Conservation (phyloP, 2,797 vertebrate species). For the Stomatorhinus walkeri region DNA sequence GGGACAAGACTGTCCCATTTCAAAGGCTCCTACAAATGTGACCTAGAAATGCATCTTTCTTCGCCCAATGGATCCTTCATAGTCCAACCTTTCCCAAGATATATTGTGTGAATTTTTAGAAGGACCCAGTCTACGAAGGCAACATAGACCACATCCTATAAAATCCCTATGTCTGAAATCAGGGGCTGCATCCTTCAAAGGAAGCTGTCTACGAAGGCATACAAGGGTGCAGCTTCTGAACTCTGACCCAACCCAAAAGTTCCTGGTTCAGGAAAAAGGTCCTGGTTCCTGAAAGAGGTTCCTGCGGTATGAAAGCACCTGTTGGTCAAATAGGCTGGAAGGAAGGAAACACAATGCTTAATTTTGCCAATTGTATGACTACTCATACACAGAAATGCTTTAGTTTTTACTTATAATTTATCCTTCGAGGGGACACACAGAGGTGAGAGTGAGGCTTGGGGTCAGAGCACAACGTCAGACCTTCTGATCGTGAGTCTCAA, state of each 20-base stretch:
- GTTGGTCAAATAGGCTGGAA: neutral
- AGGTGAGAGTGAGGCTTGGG: neutral
- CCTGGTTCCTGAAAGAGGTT: neutral
- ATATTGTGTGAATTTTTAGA: neutral
- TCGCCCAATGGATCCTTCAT: too few species aligned
- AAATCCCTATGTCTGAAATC: neutral
- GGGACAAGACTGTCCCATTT: too few species aligned
- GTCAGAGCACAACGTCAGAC: neutral
- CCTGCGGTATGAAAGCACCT: neutral
- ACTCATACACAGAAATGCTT: neutral
- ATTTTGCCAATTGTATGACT: neutral
- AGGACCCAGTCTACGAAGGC: neutral
- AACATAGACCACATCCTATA: too few species aligned
- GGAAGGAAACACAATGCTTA: neutral
- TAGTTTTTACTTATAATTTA: neutral
- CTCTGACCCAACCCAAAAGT: neutral
- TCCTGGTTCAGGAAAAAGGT: neutral
- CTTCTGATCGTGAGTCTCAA: neutral
- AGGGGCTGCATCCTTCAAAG: neutral
- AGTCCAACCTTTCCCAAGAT: neutral
- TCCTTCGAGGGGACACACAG: neutral
- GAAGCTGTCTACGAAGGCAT: neutral
- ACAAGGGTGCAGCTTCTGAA: neutral
- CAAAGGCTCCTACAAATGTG: too few species aligned
- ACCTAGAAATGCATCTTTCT: too few species aligned